Base-by-base conservation (phyloP, 2,797 vertebrate genomes). In the Cygnus olor region DNA sequence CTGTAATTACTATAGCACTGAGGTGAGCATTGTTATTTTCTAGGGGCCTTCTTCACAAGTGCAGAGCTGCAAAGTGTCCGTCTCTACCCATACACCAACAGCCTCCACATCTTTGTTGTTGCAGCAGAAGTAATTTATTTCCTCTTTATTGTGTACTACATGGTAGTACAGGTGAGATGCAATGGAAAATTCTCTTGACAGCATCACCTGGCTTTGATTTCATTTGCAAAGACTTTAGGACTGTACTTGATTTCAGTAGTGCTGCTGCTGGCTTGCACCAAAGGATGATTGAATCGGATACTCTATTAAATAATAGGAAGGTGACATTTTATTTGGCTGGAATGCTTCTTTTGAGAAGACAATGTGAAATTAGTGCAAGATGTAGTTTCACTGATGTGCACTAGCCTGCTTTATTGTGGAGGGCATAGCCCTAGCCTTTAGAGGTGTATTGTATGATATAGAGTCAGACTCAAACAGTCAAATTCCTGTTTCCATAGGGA, bases 91-190 rank as follows among this genome's bases (percentile, higher is more conserved):
- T 99, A 99, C 25, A 98, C 98, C 0, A 97, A 98, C 30, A 98
- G 98, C 38, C 98, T 99, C 83, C 98, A 99, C 92, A 97, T 99
- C 93, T 99, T 99, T 58, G 98, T 99, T 71, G 97, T 99, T 95
- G 98, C 98, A 28, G 99, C 99, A 60, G 99, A 99, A 97, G 97
- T 97, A 3, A 95, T 98, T 85, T 99, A 99, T 97, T 99, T 99
- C 96, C 96, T 99, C 72, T 99, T 99, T 56, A 98, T 99, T 85
- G 83, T 99, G 83, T 99, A 99, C 97, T 99, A 99, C 97, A 99
- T 99, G 99, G 96, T 98, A 90, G 90, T 98, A 34, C 99, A 99
- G 98, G 99, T 99, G 95, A 97, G 97, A n/a, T 11, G 24, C 20
- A n/a, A 9, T 2, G 69, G 57, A 54, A 58, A n/a, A 27, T 30